Conservation (phyloP, 2,888 invertebrate genomes). For the Thyatira batis region DNA sequence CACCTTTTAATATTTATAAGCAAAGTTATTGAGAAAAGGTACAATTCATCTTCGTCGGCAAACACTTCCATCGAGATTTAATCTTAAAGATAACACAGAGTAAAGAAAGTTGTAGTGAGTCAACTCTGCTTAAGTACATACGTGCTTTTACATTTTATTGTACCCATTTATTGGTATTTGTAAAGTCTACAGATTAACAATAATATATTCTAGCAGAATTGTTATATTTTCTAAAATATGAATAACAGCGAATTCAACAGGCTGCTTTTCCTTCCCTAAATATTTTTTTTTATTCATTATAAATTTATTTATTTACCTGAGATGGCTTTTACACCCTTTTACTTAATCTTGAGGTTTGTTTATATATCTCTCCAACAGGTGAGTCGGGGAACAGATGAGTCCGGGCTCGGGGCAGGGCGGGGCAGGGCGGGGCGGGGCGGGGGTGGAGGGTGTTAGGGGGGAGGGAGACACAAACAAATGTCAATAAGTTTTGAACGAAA, state of each 20-base stretch:
- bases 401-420: conserved; percentile 3
- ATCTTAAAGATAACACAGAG: not conserved
- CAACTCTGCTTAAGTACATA: not conserved
- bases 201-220: no score
- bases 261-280: no score
- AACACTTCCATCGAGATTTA: not conserved
- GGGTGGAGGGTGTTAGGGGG: not conserved
- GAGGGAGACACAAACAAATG: conserved; percentile 33
- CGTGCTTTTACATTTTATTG: no score
- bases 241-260: no score
- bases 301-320: no score
- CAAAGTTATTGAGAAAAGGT: not conserved
- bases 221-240: no score
- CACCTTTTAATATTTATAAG: not conserved
- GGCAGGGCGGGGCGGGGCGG: not conserved
- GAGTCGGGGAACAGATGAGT: not conserved
- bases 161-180: no score
- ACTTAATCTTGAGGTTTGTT: no score
- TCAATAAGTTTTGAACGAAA: conserved; percentile 53
- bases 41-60: not conserved
- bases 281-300: no score
- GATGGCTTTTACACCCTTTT: no score
- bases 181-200: no score
- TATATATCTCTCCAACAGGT: not conserved
- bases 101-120: not conserved